Evolutionary conservation across 2,888 invertebrate species (phyloP).

Genomic region (Polietes domitor): DNA sequence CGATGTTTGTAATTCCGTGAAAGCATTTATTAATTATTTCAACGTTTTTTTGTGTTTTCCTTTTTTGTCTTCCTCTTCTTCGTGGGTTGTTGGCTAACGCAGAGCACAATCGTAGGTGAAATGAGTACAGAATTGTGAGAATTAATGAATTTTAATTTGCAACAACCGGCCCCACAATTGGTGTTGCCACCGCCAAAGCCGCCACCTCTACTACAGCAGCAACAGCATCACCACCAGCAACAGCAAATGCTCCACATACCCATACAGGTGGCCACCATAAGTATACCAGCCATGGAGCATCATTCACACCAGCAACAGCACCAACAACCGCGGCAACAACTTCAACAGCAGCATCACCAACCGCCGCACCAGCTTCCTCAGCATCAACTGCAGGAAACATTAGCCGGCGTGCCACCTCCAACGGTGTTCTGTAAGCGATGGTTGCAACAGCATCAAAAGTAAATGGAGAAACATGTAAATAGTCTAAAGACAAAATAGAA

Average conservation of each 20-base stretch:
- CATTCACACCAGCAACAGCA: conserved; percentile 41
- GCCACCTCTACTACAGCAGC: conserved; percentile 65
- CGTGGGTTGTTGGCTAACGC: conserved; percentile 63
- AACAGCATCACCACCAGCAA: conserved; percentile 26
- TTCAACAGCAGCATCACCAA: conserved; percentile 43
- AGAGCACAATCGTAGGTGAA: conserved; percentile 83
- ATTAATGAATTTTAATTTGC: conserved; percentile 78
- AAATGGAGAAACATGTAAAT: conserved; percentile 43
- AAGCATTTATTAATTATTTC: conserved; percentile 8
- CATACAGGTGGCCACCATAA: conserved; percentile 63
- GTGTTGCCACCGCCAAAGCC: conserved; percentile 62
- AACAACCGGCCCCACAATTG: conserved; percentile 64
- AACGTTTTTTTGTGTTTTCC: conserved; percentile 19
- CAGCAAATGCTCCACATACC: conserved; percentile 48
- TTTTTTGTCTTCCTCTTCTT: conserved; percentile 37
- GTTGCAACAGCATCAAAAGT: conserved; percentile 75
- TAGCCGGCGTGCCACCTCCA: conserved; percentile 73
- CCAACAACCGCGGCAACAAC: conserved; percentile 14
- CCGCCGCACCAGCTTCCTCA: conserved; percentile 61
- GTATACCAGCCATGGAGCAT: conserved; percentile 51
- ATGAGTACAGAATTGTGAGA: conserved; percentile 87
- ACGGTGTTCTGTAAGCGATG: conserved; percentile 78
- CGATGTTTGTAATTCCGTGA: neutral
- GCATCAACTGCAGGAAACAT: conserved; percentile 53
- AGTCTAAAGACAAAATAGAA: conserved; percentile 6